Base-by-base conservation (phyloP, 1,140 invertebrate species). In the Lerema accius region DNA sequence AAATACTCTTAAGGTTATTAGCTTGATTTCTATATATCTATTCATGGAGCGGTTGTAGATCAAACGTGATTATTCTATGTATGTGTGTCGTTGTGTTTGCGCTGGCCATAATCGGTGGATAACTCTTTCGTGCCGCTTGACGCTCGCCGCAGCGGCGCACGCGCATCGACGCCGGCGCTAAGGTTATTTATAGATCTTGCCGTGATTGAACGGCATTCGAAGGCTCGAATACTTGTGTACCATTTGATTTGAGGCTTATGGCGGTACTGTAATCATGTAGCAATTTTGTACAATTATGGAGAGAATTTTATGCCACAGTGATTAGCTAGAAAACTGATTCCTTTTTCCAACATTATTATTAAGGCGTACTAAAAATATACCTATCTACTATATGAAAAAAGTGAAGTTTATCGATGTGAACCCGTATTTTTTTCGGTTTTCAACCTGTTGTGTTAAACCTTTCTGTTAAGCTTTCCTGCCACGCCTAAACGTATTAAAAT, bases 71-170 rank as follows among this genome's bases (percentile, higher is more conserved):
- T 43, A 55, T 55, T 55, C 13, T 45, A 32, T 32, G 5, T 23
- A 23, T 56, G 6, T 45, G 17, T 32, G 45, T 45, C 53, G 40
- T 45, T 56, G 40, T 40, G 19, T 56, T 35, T 45, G 53, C 53
- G 40, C 45, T 40, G 40, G 39, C 53, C 53, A 45, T 56, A 56
- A 56, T 56, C 53, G 39, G 16, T 56, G 53, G 53, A 56, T 56
- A 56, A 45, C 53, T 56, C 43, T 55, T 55, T 55, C 28, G 23
- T 56, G 11, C 23, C 39, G 23, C 26, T 28, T 5, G 19, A 2
- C 5, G 19, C 19, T 3, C 19, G 19, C 2, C 19, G 19, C 19
- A 5, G 19, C 28, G 28, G 4, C 4, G 28, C 28, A 9, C 9
- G 28, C 2, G 19, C 19, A 5, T 3, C 28, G 53, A 56, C 53